phyloP scores from a whole-genome alignment of 2,797 vertebrate genomes.

The Microcaecilia unicolor region DNA sequence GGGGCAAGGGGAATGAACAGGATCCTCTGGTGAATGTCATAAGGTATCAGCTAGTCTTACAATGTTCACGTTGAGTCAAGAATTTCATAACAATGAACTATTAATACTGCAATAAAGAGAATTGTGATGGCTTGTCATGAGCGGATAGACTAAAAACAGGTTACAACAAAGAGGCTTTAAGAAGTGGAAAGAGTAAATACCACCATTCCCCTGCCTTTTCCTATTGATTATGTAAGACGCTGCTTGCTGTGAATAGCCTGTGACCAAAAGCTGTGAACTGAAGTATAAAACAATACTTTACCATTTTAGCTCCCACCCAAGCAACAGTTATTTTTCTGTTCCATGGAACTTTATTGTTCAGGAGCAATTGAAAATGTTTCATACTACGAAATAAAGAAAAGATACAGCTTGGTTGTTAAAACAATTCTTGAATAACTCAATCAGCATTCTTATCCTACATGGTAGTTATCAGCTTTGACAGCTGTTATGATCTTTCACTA shows the following conservation, averaged over 20 bases:
- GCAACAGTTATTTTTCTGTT: conserved; percentile 7
- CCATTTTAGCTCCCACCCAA: conserved; percentile 25
- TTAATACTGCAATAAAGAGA: no score
- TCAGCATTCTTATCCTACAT: conserved; percentile 50
- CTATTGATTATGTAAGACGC: neutral
- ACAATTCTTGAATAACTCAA: conserved; percentile 48
- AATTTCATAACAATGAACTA: no score
- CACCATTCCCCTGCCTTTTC: no score
- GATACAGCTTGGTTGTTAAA: conserved; percentile 37
- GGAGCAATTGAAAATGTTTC: conserved; percentile 28
- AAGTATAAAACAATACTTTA: conserved; percentile 4
- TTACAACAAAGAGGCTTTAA: neutral
- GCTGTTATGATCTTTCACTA: conserved; percentile 66
- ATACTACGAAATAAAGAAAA: conserved; percentile 20
- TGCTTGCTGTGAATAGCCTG: neutral
- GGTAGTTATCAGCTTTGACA: conserved; percentile 75
- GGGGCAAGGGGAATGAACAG: no score
- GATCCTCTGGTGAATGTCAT: no score
- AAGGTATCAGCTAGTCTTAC: no score
- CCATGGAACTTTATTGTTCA: conserved; percentile 39
- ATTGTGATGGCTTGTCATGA: no score
- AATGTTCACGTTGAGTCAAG: no score
- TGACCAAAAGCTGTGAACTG: conserved; percentile 2
- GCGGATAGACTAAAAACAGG: neutral
- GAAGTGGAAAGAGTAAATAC: no score